Base-by-base conservation (phyloP, 2,888 invertebrate genomes). In the Omphaloscelis lunosa region DNA sequence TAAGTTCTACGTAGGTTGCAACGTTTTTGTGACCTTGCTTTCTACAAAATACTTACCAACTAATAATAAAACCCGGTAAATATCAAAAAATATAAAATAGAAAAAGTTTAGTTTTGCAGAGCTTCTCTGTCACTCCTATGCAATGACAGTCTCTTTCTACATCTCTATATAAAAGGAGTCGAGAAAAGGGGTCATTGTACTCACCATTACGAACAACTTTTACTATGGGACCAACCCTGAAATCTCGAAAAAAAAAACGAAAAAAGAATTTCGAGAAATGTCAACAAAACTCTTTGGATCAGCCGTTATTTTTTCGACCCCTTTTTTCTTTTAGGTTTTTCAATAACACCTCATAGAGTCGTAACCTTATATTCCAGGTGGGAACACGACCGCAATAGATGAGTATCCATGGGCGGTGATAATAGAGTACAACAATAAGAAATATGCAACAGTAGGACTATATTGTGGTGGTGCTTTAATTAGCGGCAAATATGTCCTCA, bases 401-500 rank as follows among this genome's bases (percentile, higher is more conserved):
- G 96, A 97, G 84, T 97, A 96, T 89, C 97, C 97, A 0, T 97
- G 97, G 97, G 88, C 97, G 89, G 95, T 93, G 0, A 90, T 97
- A 27, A 91, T 97, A 56, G 94, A 96, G 71, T 97, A 97, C 88
- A 0, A 27, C 1, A 17, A 72, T 0, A 88, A 80, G 15, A 8
- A 9, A 8, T 7, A 29, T 41, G 0, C 0, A 6, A 8, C 20
- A n/a, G 53, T 0, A 17, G 15, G 11, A 2, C 91, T 94, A 45
- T 86, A 94, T 1, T 97, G 97, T 85, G 97, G 97, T 0, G 97
- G 97, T 0, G 93, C 94, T 2, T 92, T 97, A 1, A 97, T 97
- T 80, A 97, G 95, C 81, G 90, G 92, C 0, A 92, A 91, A 91
- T 97, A 97, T 85, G 95, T 97, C 2, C 82, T 97, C 12, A 97